Percentiles rank a stretch among this genome's conserved stretches.
These are phyloP conservation scores for Nasonia oneida DNA, from an alignment of 2,888 invertebrate genomes.

Conservation along the genomic window DNA sequence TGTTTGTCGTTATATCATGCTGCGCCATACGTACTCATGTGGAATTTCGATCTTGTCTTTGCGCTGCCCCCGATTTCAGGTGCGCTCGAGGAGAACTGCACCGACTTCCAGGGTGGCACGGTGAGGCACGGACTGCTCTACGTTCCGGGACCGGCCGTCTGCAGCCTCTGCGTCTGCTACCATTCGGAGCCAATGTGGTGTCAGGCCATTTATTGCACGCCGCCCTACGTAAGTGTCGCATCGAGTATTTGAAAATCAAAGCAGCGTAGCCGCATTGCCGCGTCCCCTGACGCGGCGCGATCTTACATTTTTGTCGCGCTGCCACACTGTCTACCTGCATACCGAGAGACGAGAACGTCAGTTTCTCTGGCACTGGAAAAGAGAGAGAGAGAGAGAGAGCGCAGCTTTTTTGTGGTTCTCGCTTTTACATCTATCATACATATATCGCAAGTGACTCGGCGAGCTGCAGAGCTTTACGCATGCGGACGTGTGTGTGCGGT, in stretches of 20 bases:
- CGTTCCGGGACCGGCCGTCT: conserved; percentile 92
- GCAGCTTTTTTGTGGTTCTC: no score
- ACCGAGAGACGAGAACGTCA: neutral
- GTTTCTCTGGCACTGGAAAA: neutral
- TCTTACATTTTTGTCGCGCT: neutral
- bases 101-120: conserved; percentile 90
- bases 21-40: conserved; percentile 31
- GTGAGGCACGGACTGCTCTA: conserved; percentile 90
- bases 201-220: conserved; percentile 92
- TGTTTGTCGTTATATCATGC: neutral
- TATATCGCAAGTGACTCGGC: no score
- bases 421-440: no score
- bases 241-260: conserved; percentile 14
- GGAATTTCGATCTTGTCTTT: conserved; percentile 37
- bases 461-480: no score
- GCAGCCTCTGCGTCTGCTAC: conserved; percentile 92
- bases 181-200: conserved; percentile 93
- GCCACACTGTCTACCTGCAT: neutral
- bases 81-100: conserved; percentile 88
- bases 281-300: neutral
- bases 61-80: conserved; percentile 77
- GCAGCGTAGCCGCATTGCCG: neutral
- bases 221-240: conserved; percentile 87
- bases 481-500: no score
- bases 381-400: neutral